phyloP scores from a whole-genome alignment of 2,888 invertebrate genomes.

The Drosophila mercatorum region DNA sequence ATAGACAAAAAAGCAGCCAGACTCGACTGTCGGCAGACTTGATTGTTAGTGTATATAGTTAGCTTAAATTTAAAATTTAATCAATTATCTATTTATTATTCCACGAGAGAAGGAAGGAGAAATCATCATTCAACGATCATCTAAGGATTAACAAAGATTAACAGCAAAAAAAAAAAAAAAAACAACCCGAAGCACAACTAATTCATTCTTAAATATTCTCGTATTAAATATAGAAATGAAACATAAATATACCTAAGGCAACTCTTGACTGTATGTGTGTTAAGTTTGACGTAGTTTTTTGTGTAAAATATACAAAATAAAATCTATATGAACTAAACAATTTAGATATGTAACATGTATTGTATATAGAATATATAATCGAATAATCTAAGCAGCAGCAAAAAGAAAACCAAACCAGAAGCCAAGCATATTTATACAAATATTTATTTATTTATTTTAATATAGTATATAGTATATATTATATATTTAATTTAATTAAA shows the following conservation, averaged over 20 bases:
- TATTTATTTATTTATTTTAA: constrained; percentile 21
- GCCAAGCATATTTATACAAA: constrained; percentile 45
- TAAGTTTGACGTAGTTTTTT: constrained; percentile 67
- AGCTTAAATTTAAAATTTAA: constrained; percentile 33
- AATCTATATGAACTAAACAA: constrained; percentile 20
- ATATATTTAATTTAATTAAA: constrained; percentile 25
- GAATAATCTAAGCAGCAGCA: constrained; percentile 4
- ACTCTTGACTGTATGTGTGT: constrained; percentile 71
- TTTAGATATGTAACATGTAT: constrained; percentile 37
- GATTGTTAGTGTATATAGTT: constrained; percentile 58
- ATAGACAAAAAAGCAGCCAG: constrained; percentile 23
- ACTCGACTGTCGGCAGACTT: constrained; percentile 18
- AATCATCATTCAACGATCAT: constrained; percentile 26
- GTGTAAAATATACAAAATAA: constrained; percentile 44
- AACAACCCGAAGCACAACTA: constrained; percentile 41
- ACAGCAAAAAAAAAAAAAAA: constrained; percentile 5
- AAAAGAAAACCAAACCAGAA: constrained; percentile 49
- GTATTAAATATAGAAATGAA: constrained; percentile 18
- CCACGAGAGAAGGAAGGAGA: background rate
- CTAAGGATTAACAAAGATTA: constrained; percentile 7
- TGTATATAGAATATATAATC: constrained; percentile 35
- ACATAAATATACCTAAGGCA: constrained; percentile 43
- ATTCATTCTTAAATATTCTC: constrained; percentile 32
- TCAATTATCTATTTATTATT: constrained; percentile 22
- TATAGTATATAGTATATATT: constrained; percentile 35